Evolutionary conservation across 1,140 invertebrate genomes (phyloP).

Genomic region (Asobara japonica): DNA sequence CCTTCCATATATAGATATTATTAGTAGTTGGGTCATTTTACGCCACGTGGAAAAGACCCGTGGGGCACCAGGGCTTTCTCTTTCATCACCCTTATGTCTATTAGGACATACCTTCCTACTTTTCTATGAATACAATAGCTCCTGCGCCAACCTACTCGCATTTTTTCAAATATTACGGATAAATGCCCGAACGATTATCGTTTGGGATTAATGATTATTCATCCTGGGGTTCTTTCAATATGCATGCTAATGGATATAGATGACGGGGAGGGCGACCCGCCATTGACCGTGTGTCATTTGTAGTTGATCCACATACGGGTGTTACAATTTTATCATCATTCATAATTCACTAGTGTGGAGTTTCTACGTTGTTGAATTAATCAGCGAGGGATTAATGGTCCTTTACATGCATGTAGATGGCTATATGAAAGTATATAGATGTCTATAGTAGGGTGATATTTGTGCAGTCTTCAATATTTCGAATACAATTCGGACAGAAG

Average conservation of each 20-base stretch:
- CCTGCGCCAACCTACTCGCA: background rate
- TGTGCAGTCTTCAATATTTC: too few species aligned
- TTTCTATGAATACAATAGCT: background rate
- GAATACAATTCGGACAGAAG: too few species aligned
- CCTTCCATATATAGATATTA: slow-evolving; percentile 29
- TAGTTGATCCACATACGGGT: background rate
- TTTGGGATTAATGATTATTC: slow-evolving; percentile 26
- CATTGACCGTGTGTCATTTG: background rate
- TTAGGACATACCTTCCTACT: background rate
- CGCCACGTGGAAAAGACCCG: slow-evolving; percentile 27
- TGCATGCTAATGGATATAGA: slow-evolving; percentile 20
- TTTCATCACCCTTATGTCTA: background rate
- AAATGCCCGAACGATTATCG: slow-evolving; percentile 22
- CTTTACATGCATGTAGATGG: background rate
- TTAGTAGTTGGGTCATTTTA: slow-evolving; percentile 40
- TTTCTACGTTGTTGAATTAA: slow-evolving; percentile 10
- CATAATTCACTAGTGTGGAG: slow-evolving; percentile 18
- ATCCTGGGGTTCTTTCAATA: slow-evolving; percentile 23
- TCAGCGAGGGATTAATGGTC: background rate
- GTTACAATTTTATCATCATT: slow-evolving; percentile 3
- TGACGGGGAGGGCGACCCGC: background rate
- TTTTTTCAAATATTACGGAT: background rate
- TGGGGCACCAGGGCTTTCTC: slow-evolving; percentile 17
- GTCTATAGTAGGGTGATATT: too few species aligned
- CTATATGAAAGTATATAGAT: too few species aligned